Base-by-base conservation (phyloP, 2,113 vertebrate species). In the Oreocharis arfaki region DNA sequence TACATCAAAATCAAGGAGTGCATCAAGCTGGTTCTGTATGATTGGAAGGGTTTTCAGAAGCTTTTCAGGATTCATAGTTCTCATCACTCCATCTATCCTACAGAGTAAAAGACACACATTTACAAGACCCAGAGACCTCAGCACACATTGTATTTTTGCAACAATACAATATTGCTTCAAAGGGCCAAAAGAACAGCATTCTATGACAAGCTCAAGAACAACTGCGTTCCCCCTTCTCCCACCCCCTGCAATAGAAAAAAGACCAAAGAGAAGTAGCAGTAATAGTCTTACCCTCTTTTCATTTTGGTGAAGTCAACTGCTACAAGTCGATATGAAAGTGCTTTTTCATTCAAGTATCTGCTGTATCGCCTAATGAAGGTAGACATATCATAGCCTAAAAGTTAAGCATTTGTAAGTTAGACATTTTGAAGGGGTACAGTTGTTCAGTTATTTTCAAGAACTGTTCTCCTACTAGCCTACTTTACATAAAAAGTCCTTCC, bases 271-370 rank as follows among this genome's bases (percentile, higher is more conserved):
- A 64, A 79, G 19, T 10, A 81, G 32, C 11, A 82, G 39, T 16
- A 88, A 71, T 23, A 14, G 26, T 81, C 98, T 97, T 97, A 99
- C 99, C 99, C 99, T 95, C 98, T 98, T 97, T 99, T 99, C 99
- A 98, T 98, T 98, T 99, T 99, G 97, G 99, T 99, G 98, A 99
- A 99, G 97, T 99, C 99, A 95, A 98, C 99, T 70, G 99, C 98
- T 87, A 99, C 98, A 95, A 99, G 98, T 93, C 99, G 98, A 94
- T 99, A 99, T 21, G 99, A 98, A 95, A 99, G 98, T 87, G 99
- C 99, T 97, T 99, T 99, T 98, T 99, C 99, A 68, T 99, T 99
- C 98, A 99, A 98, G 97, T 99, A 99, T 93, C 98, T 98, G 97
- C 99, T 99, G 92, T 99, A 99, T 55, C 99, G 97, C 70, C 99